phyloP scores from a whole-genome alignment of 2,113 vertebrate genomes.

The Tetraodon nigroviridis region DNA sequence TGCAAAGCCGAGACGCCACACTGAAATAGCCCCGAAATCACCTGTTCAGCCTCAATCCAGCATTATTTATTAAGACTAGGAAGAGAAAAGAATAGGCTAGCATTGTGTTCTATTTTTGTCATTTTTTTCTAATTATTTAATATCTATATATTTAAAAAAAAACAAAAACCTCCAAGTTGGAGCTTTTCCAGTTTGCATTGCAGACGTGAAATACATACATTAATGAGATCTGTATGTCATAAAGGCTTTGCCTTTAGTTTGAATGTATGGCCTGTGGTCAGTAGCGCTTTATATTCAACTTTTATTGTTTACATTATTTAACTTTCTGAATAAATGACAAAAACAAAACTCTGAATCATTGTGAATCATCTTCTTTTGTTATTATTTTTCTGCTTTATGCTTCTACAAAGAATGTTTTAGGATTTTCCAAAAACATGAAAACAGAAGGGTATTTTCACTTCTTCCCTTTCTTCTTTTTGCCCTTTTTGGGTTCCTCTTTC shows the following conservation, averaged over 20 bases:
- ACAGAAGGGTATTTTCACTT: conserved; percentile 26
- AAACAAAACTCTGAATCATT: not conserved
- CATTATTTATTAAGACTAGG: too few species aligned
- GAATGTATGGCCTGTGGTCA: conserved; percentile 59
- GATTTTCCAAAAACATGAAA: too few species aligned
- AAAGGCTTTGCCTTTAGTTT: not conserved
- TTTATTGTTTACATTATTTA: conserved; percentile 14
- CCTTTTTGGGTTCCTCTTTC: conserved; percentile 37
- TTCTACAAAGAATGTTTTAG: too few species aligned
- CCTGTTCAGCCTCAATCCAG: too few species aligned
- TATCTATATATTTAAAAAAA: not conserved
- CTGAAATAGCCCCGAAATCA: not conserved
- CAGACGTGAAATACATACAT: conserved; percentile 1
- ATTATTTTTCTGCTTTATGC: too few species aligned
- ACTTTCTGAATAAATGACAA: not conserved
- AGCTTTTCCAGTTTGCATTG: not conserved
- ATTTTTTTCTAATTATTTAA: not conserved
- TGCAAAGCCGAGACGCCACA: not conserved
- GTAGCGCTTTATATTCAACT: conserved; percentile 6
- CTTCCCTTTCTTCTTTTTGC: conserved; percentile 50
- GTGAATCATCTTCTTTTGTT: conserved; percentile 8
- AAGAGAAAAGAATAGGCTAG: too few species aligned
- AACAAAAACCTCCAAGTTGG: not conserved
- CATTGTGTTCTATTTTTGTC: too few species aligned
- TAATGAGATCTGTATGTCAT: conserved; percentile 17